Evolutionary conservation across 2,797 vertebrate species (phyloP), one percentile per base, ranked within the genome.

Genomic region (Typhlichthys eigenmanni): DNA sequence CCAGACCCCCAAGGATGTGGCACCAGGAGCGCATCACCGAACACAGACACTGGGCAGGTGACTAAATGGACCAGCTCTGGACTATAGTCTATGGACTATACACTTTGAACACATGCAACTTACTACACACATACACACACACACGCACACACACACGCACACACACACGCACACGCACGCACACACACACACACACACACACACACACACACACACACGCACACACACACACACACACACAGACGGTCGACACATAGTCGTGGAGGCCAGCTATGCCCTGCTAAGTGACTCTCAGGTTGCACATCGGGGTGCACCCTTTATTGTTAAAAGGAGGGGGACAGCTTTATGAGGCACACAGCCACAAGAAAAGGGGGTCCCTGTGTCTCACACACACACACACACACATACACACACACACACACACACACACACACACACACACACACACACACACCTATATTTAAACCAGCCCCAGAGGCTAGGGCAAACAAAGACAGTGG

Each of bases 401-500:
- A 24, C 19, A 19, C 19, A 19, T 2, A 19, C 19, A 19, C 19
- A 19, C 19, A 19, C 19, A 19, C 19, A 19, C 1, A 19, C 62
- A 80, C 82, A 87, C 75, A 85, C 73, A 73, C n/a, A n/a, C n/a
- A n/a, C n/a, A n/a, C n/a, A n/a, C n/a, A n/a, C n/a, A n/a, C n/a
- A n/a, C n/a, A n/a, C n/a, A n/a, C n/a, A n/a, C n/a, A n/a, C n/a
- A n/a, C n/a, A n/a, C 86, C 87, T 89, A 93, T 90, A 91, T 91
- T 88, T 92, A 92, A 91, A 87, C 82, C 78, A 78, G 89, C 92
- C 93, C 89, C 90, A 93, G 86, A 82, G 87, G 85, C 78, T 81
- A 84, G 76, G 83, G 90, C 91, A 89, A 93, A 94, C 92, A 95
- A 95, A 95, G 91, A 89, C 66, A 92, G 93, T 94, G 94, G 94